Conservation (phyloP, 2,113 vertebrate species). For the Notechis scutatus region DNA sequence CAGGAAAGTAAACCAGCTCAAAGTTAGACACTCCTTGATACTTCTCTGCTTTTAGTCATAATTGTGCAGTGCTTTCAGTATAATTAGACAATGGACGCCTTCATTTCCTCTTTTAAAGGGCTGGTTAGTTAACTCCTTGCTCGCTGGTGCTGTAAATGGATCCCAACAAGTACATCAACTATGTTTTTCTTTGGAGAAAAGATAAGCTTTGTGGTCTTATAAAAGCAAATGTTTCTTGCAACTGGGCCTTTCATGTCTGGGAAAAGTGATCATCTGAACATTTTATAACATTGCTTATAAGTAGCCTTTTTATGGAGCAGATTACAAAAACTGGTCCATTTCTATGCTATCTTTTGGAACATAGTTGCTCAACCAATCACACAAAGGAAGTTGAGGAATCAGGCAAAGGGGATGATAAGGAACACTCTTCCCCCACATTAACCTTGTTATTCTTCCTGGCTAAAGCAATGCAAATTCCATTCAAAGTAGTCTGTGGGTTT, state of each 20-base stretch:
- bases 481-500: background rate
- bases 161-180: background rate
- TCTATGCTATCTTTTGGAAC: background rate
- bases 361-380: background rate
- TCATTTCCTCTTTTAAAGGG: conserved; percentile 42
- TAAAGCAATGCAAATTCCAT: background rate
- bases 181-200: background rate
- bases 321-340: background rate
- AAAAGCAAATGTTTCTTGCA: background rate
- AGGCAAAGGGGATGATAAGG: background rate
- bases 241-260: background rate
- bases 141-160: background rate
- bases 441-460: background rate
- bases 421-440: too few relatives aligned
- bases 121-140: conserved; percentile 36
- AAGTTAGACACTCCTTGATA: background rate
- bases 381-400: background rate
- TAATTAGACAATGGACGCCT: background rate
- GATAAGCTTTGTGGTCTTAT: background rate
- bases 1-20: rapidly evolving
- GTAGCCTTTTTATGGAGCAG: background rate
- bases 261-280: background rate
- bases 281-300: background rate
- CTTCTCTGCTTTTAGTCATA: background rate
- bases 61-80: background rate